Evolutionary conservation across 2,888 invertebrate genomes (phyloP), one percentile per base, ranked within the genome.

Genomic region (Ophion costatus): DNA sequence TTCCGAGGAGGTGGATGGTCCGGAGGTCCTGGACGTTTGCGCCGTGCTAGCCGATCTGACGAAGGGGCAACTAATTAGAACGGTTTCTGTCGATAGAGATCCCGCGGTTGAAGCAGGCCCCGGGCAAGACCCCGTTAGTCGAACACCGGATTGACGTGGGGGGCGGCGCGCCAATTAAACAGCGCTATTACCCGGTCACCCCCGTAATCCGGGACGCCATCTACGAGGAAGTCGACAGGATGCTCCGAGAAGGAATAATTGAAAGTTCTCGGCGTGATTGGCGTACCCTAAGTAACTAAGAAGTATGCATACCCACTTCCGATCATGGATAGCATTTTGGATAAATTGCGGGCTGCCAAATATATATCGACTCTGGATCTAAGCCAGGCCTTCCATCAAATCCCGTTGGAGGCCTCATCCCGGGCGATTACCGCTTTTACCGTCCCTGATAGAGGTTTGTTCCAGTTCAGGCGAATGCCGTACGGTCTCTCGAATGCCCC

Each of bases 71-170:
- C 0, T 7, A 5, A 17, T 42, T 67, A n/a, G 42, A 42, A 1
- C 14, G 51, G 14, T 70, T 70, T 17, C 22, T 70, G 5, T 1
- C 56, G 0, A 9, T 14, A 0, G 24, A 70, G 2, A 45, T 67
- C 7, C 67, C 67, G 1, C 2, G 1, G 0, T 11, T 67, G 11
- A 2, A 2, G 11, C 11, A 11, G 0, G 67, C 67, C 29, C 70
- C 56, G 0, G 70, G 70, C 0, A 51, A 0, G 5, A 70, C 70
- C 7, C 7, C 51, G 0, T n/a, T 70, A 1, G n/a, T 56, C 51
- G 56, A 51, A 7, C 70, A 70, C n/a, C 17, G 14, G 17, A 70
- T 70, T 17, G 70, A 70, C 6, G 70, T 70, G 2, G 51, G 70
- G 5, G 10, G 17, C 10, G 24, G 17, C 5, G 4, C 56, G 14